Base-by-base conservation (phyloP, 2,888 invertebrate species). In the Tinea trinotella region DNA sequence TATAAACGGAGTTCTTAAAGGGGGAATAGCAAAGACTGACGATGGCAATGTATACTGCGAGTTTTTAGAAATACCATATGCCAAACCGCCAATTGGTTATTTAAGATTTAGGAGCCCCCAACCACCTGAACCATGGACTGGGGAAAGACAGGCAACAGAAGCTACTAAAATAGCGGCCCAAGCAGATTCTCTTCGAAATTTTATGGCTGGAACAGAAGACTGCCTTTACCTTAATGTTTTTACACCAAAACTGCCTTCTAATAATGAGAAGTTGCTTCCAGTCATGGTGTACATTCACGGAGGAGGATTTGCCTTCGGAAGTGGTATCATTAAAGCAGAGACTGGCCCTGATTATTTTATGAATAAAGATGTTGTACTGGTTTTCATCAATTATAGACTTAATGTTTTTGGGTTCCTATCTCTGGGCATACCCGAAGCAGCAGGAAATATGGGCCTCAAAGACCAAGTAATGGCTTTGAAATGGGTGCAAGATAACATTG, bases 131-230 rank as follows among this genome's bases (percentile, higher is more conserved):
- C 60, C 71, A 53, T 85, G 83, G 84, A 57, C 70, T 12, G 78
- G 76, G 0, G 74, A 77, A 44, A 77, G 81, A 68, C 83, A 88
- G 65, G 88, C 87, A 6, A 82, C 82, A 2, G 66, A 70, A 53
- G 76, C 76, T 61, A 65, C 70, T 48, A 59, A 69, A 24, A 56
- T 67, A 30, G 60, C 66, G 7, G 56, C 59, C 19, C 76, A 77
- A 60, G 52, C 62, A 3, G 63, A 70, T 44, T 50, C 65, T 2
- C 59, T 56, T 19, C 59, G 60, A 17, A 24, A 56, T 2, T 18
- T 10, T 7, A 13, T 60, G 30, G 56, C 53, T 1, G 80, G 80
- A 10, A 65, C 64, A 50, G 81, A 83, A 60, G 78, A 81, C 57
- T 82, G 82, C 56, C 67, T 80, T 0, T 76, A 74, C 53, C 62